Base-by-base conservation (phyloP, 1,140 invertebrate species). In the Aporrectodea caliginosa region DNA sequence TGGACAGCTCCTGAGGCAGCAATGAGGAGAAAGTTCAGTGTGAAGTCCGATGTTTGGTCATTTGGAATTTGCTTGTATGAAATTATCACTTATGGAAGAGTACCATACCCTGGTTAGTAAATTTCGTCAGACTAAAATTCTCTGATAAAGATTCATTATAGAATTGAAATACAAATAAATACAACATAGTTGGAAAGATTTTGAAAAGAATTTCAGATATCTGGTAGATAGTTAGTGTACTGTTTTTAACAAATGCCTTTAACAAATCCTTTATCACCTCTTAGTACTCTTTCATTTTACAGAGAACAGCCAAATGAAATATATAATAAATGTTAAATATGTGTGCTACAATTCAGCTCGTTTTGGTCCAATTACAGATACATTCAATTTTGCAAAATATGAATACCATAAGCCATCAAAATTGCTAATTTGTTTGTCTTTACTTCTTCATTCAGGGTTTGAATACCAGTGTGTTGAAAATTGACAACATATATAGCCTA, bases 21-120 rank as follows among this genome's bases (percentile, higher is more conserved):
- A 2, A 81, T 85, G 80, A 83, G 86, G 84, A 94, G 95, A 70
- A 92, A 93, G 85, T 99, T 99, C 88, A 97, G 95, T 72, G 97
- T 98, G 80, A 99, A 99, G 88, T 97, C 95, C 73, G 97, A 99
- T 88, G 97, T 99, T 0, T 99, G 98, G 97, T 98, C 95, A 0
- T 99, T 96, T 86, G 98, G 97, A 79, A 96, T 99, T 81, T 89
- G 99, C 0, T 89, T 99, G 1, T 98, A 98, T 93, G 98, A 99
- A 88, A 90, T 99, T 33, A 96, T 99, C 86, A 99, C 98, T 1
- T 97, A 96, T 86, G 98, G 91, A 35, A 86, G 90, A 82, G 95
- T 98, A 84, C 97, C 98, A 81, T 98, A 99, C 91, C 96, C 96
- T 80, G 96, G 93, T 93, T 58, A 22, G 43, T 22, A 22, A 58